Percentiles rank a stretch among this genome's conserved stretches.
These are phyloP conservation scores for Drosophila paucipuncta DNA, from an alignment of 2,888 invertebrate species.

Conservation along the genomic window DNA sequence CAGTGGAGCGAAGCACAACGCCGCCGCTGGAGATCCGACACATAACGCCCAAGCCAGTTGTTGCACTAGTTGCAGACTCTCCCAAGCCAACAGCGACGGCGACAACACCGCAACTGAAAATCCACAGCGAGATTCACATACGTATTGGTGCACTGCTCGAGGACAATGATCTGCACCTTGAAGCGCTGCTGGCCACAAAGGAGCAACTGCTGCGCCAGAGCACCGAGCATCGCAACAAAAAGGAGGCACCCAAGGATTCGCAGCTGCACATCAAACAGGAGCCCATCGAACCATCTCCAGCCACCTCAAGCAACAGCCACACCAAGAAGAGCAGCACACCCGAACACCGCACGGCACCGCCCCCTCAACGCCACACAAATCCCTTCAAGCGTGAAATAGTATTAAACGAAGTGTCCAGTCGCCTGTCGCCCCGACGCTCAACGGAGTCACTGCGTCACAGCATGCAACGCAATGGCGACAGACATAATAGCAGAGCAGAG, in stretches of 20 bases:
- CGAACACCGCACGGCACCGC: constrained; percentile 5
- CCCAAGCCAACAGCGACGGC: constrained; percentile 15
- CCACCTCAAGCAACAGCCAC: background rate
- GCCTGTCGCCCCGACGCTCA: constrained; percentile 19
- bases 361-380: constrained; percentile 34
- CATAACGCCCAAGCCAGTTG: constrained; percentile 1
- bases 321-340: constrained; percentile 14
- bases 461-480: constrained; percentile 43
- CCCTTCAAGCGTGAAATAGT: constrained; percentile 69
- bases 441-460: constrained; percentile 19
- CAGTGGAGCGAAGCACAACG: constrained; percentile 58
- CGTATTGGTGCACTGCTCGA: constrained; percentile 81
- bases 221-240: constrained; percentile 61
- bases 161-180: constrained; percentile 76
- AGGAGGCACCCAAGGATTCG: constrained; percentile 33
- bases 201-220: constrained; percentile 70
- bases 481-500: constrained; percentile 10
- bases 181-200: constrained; percentile 66
- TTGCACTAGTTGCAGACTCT: constrained; percentile 25
- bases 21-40: constrained; percentile 62
- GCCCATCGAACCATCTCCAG: background rate
- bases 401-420: constrained; percentile 46
- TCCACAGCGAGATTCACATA: constrained; percentile 76
- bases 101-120: constrained; percentile 19
- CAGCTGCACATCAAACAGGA: constrained; percentile 32